Evolutionary conservation across 2,888 invertebrate genomes (phyloP), one percentile per base, ranked within the genome.

Genomic region (Erebia epiphron): DNA sequence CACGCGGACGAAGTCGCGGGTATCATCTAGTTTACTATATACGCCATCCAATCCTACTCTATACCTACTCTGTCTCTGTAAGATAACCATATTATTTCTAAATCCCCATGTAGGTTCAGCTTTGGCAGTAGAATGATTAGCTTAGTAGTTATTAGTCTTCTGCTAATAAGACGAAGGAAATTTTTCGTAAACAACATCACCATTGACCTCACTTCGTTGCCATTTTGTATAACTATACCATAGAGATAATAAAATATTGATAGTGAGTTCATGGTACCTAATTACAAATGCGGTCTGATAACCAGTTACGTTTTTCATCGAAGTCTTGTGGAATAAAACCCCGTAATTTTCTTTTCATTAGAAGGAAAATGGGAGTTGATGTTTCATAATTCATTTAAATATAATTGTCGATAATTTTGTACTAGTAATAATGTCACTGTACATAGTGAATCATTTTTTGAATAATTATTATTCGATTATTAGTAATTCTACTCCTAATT

Each of bases 341-440:
- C 49, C 50, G 50, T 64, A 69, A 69, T 63, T 46, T 63, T 16
- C 56, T 61, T 57, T 65, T 52, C 26, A 58, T 65, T 43, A 54
- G n/a, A 18, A 9, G 35, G 58, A 67, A 71, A 64, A 69, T 43
- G 54, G 65, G 46, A 65, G 56, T 56, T 65, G 56, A 65, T 65
- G 54, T 65, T 41, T 18, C 43, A 43, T n/a, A n/a, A n/a, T n/a
- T n/a, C n/a, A n/a, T n/a, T 10, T 18, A 54, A 13, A 18, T 65
- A 65, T 65, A 65, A 65, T 56, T 65, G 65, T 14, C 54, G 54
- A 54, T 65, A 65, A 65, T 56, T 35, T 65, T 58, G 35, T 41
- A 26, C 11, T 41, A 11, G 43, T 54, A 65, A 43, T 41, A 13
- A 11, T 46, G 50, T 10, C 5, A 26, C 26, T 14, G 58, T 16